Evolutionary conservation across 2,113 vertebrate genomes (phyloP).

Genomic region (Pachycephala philippinensis): DNA sequence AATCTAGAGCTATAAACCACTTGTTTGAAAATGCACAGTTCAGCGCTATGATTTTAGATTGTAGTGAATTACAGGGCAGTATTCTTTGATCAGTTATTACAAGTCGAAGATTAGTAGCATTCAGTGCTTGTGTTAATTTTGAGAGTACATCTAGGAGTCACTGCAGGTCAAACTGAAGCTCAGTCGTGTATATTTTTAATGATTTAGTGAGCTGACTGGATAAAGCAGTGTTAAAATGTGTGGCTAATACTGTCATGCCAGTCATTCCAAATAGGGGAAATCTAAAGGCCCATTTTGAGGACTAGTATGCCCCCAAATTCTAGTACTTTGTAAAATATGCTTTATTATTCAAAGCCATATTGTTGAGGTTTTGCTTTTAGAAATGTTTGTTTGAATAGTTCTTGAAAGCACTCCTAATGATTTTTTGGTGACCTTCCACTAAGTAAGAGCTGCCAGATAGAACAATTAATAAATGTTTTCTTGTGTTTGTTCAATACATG

Average conservation of each 20-base stretch:
- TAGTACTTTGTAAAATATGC: not conserved
- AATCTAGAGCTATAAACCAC: slow-evolving; percentile 21
- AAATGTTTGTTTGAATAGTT: not conserved
- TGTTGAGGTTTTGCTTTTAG: not conserved
- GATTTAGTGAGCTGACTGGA: slow-evolving; percentile 19
- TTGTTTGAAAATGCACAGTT: slow-evolving; percentile 47
- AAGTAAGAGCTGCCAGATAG: not conserved
- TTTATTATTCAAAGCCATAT: not conserved
- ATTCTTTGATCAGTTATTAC: slow-evolving; percentile 57
- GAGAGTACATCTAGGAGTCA: slow-evolving; percentile 17
- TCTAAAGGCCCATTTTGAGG: not conserved
- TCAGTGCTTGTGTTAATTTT: slow-evolving; percentile 49
- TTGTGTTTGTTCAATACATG: not conserved
- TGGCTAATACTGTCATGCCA: not conserved
- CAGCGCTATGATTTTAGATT: slow-evolving; percentile 27
- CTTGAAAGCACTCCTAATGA: not conserved
- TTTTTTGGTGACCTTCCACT: not conserved
- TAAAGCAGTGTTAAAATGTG: not conserved
- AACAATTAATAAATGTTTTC: not conserved
- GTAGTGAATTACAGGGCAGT: slow-evolving; percentile 39
- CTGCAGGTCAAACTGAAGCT: slow-evolving; percentile 44
- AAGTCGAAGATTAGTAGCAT: slow-evolving; percentile 19
- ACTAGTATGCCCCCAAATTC: not conserved
- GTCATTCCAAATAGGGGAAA: not conserved
- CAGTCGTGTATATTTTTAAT: slow-evolving; percentile 23